Evolutionary conservation across 2,113 vertebrate species (phyloP), one percentile per base, ranked within the genome.

Genomic region (Limnothrissa miodon): DNA sequence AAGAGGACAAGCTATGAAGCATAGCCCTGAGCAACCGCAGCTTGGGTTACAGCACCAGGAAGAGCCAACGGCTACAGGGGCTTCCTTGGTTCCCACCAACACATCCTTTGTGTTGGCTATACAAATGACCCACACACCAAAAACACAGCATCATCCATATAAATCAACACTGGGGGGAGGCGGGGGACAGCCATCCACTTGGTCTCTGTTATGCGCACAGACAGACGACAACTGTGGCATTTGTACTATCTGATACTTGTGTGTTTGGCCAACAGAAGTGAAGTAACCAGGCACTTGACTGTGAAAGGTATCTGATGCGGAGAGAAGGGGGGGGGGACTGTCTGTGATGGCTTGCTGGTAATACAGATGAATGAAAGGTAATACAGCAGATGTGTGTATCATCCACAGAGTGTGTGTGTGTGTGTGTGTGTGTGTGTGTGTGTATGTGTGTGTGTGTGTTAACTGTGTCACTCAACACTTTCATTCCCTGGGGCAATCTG

Each of bases 241-340:
- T 86, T 84, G 88, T 86, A 88, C 88, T 87, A 93, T 92, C 84
- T 86, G 89, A 93, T 92, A 91, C 82, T 82, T 70, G 84, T 89
- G 86, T 93, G 92, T 93, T 94, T 93, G 90, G 92, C 90, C 91
- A 93, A 93, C 92, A 93, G 86, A 25, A 36, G 62, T 53, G 80
- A 87, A 74, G 91, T 91, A 92, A 92, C 90, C 85, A 89, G 86
- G 90, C 89, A 92, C 89, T 88, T 59, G 80, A 25, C 23, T 82
- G 87, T 83, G 87, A 89, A 86, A 85, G 81, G 85, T 88, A 90
- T 89, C 89, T 85, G 23, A 74, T 45, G 36, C 80, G 85, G 78
- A 81, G 39, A 78, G n/a, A 82, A 78, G 82, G 81, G 80, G n/a
- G n/a, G n/a, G n/a, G n/a, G n/a, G n/a, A n/a, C n/a, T n/a, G n/a